These are phyloP conservation scores for Amia ocellicauda DNA, from an alignment of 2,113 vertebrate species.

Conservation along the genomic window DNA sequence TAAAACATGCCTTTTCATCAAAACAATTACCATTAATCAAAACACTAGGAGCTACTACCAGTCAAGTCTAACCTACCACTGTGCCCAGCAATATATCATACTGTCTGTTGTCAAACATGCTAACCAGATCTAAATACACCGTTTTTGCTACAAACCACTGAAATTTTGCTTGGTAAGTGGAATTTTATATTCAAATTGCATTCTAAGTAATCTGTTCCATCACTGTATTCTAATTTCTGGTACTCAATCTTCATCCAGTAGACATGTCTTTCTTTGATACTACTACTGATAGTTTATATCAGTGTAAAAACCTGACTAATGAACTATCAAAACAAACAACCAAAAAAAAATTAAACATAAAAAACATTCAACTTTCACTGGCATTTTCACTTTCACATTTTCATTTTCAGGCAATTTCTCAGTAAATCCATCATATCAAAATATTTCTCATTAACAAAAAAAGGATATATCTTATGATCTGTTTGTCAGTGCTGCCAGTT, in stretches of 20 bases:
- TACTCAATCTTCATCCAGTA: slow-evolving; percentile 55
- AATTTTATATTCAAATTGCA: slow-evolving; percentile 67
- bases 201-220: slow-evolving; percentile 63
- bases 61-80: slow-evolving; percentile 78
- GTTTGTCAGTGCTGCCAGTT: too few relatives aligned
- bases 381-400: too few relatives aligned
- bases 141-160: slow-evolving; percentile 67
- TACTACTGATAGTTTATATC: background rate
- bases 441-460: too few relatives aligned
- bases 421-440: too few relatives aligned
- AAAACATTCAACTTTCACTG: too few relatives aligned
- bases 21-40: slow-evolving; percentile 87
- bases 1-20: slow-evolving; percentile 75
- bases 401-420: too few relatives aligned
- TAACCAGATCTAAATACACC: slow-evolving; percentile 71
- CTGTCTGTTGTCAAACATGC: slow-evolving; percentile 79
- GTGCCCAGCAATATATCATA: slow-evolving; percentile 81
- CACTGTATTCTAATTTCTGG: slow-evolving; percentile 63
- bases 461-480: too few relatives aligned
- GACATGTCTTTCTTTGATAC: slow-evolving; percentile 42
- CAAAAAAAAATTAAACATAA: too few relatives aligned
- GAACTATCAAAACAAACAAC: too few relatives aligned
- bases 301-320: too few relatives aligned
- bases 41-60: slow-evolving; percentile 75
- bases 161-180: slow-evolving; percentile 68